Evolutionary conservation across 1,140 invertebrate genomes (phyloP).

Genomic region (Nephotettix cincticeps): DNA sequence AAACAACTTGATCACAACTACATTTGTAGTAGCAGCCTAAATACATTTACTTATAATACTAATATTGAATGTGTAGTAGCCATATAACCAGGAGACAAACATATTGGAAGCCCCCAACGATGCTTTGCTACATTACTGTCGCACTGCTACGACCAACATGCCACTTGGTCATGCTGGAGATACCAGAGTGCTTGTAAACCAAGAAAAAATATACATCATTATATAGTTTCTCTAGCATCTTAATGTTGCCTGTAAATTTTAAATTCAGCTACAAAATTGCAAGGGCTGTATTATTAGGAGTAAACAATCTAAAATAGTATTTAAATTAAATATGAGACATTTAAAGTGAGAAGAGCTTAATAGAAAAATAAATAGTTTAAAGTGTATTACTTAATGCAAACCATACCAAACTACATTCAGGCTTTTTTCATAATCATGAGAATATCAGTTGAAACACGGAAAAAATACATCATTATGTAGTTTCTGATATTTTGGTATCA

Average conservation of each 20-base stretch:
- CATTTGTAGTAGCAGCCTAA: not conserved
- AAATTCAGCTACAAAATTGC: no score
- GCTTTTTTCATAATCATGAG: conserved; percentile 5
- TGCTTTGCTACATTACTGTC: conserved; percentile 8
- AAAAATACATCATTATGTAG: not conserved
- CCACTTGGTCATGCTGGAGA: conserved; percentile 37
- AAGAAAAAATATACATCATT: no score
- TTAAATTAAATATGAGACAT: no score
- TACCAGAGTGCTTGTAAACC: conserved; percentile 41
- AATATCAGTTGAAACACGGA: not conserved
- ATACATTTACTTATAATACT: not conserved
- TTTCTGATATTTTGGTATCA: not conserved
- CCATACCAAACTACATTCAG: no score
- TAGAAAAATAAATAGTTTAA: no score
- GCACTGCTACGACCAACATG: conserved; percentile 24
- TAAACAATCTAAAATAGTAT: no score
- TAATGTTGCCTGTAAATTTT: no score
- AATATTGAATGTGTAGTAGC: not conserved
- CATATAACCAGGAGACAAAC: not conserved
- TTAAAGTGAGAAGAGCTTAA: no score
- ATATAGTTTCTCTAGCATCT: no score
- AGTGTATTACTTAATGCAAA: no score
- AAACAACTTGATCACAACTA: not conserved
- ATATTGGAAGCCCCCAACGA: not conserved
- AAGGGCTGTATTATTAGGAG: no score